Conservation (phyloP, 2,797 vertebrate species). For the Nannoperca australis region DNA sequence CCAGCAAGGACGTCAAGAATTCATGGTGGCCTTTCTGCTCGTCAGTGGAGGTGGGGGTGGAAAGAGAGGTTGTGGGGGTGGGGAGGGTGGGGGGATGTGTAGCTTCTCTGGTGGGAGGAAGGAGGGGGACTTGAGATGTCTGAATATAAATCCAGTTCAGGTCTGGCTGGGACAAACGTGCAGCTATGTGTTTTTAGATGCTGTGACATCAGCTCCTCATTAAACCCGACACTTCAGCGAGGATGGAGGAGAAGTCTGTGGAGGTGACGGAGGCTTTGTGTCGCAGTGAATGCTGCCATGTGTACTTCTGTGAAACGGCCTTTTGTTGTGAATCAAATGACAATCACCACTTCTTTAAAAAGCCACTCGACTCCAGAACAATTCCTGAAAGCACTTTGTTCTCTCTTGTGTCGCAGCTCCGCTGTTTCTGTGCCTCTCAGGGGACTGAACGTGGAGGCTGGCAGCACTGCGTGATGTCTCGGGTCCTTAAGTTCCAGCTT, state of each 20-base stretch:
- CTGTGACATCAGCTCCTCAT: constrained; percentile 38
- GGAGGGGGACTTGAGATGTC: background rate
- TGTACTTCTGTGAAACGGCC: constrained; percentile 2
- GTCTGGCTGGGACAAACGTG: constrained; percentile 25
- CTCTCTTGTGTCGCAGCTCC: background rate
- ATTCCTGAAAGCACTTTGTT: constrained; percentile 26
- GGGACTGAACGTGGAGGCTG: background rate
- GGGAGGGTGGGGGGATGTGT: constrained; percentile 12
- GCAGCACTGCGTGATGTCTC: background rate
- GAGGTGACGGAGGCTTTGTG: constrained; percentile 27
- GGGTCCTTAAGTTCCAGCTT: background rate
- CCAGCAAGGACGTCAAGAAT: constrained; percentile 77
- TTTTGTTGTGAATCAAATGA: constrained; percentile 40
- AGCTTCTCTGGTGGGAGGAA: background rate
- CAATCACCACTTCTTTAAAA: constrained; percentile 31
- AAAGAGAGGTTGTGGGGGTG: constrained; percentile 37
- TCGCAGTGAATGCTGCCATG: background rate
- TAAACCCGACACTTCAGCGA: constrained; percentile 16
- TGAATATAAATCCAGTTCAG: constrained; percentile 48
- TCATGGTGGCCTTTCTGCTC: constrained; percentile 67
- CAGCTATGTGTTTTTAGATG: constrained; percentile 44
- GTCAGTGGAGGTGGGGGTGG: constrained; percentile 48
- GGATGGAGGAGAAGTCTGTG: constrained; percentile 17
- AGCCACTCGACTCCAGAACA: constrained; percentile 13
- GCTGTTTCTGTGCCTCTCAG: background rate